A percentile compares a stretch with the other conserved stretches of the same genome.
These are phyloP conservation scores for Euzophera pinguis DNA, from an alignment of 2,888 invertebrate genomes.

Conservation along the genomic window DNA sequence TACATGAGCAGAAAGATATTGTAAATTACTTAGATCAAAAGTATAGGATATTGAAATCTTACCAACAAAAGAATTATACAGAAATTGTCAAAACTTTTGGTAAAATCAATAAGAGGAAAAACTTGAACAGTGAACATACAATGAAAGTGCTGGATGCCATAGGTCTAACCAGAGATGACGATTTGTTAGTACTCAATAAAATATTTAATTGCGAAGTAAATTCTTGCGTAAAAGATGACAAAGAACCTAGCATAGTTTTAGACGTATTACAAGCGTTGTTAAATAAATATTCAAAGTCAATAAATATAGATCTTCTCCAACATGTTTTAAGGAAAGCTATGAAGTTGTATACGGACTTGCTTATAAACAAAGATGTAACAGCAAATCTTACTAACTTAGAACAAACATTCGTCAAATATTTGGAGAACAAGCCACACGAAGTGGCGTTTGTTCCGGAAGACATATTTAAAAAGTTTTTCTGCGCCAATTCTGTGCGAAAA, in stretches of 20 bases:
- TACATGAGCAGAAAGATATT: slow-evolving; percentile 46
- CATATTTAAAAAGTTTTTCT: slow-evolving; percentile 76
- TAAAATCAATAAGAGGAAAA: slow-evolving; percentile 64
- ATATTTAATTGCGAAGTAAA: slow-evolving; percentile 50
- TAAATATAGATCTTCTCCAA: slow-evolving; percentile 45
- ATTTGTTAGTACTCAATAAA: slow-evolving; percentile 58
- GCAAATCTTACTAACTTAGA: slow-evolving; percentile 78
- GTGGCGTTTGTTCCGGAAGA: slow-evolving; percentile 69
- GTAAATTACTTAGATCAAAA: slow-evolving; percentile 50
- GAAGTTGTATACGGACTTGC: slow-evolving; percentile 63
- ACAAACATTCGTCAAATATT: slow-evolving; percentile 73
- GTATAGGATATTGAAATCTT: slow-evolving; percentile 63
- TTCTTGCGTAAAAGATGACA: slow-evolving; percentile 65
- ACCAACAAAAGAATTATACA: slow-evolving; percentile 74
- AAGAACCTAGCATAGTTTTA: slow-evolving; percentile 71
- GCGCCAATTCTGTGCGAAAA: slow-evolving; percentile 73
- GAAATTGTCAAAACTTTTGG: slow-evolving; percentile 66
- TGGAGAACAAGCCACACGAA: slow-evolving; percentile 81
- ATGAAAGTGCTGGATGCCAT: slow-evolving; percentile 61
- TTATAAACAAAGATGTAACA: slow-evolving; percentile 54
- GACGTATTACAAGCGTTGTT: slow-evolving; percentile 70
- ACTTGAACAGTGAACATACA: slow-evolving; percentile 51
- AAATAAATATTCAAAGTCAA: slow-evolving; percentile 61
- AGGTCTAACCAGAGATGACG: slow-evolving; percentile 60
- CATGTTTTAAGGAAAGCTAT: slow-evolving; percentile 56